Evolutionary conservation across 2,113 vertebrate genomes (phyloP), one percentile per base, ranked within the genome.

Genomic region (Pipra filicauda): DNA sequence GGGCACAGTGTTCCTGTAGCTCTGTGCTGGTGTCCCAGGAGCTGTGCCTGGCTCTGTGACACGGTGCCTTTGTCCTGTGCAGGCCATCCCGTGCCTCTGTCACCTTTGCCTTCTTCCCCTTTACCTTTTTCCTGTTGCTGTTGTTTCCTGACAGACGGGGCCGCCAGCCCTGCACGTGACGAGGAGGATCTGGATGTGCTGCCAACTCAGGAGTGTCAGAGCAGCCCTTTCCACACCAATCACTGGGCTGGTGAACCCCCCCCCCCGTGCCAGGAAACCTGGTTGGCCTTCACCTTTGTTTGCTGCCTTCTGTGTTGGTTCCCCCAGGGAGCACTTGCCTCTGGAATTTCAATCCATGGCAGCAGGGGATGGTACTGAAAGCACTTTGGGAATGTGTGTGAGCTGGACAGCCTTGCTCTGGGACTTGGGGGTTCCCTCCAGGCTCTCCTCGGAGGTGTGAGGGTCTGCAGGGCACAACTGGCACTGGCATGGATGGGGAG

Each of bases 71-170:
- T 69, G 15, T 81, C 51, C 69, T 31, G 15, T 17, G 14, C 66
- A 48, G 66, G 6, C 28, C 0, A 2, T 41, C 8, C 8, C 1
- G 16, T 73, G 77, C 54, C 72, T 49, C 66, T 41, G 35, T 88
- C 91, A 91, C 85, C 81, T 93, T 89, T 93, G 81, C 54, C 85
- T 33, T 21, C 76, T 55, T 95, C 17, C 77, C 80, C 35, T 91
- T 89, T 64, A 37, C 75, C 61, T 80, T 48, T 31, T 93, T 93
- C 91, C 94, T 86, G 71, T 86, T 85, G 22, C 80, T 91, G 66
- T 91, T 91, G 71, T 89, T 91, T 95, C 80, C 88, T 78, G 91
- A 35, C 46, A 16, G 85, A 22, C 14, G 23, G 57, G 22, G 58
- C 18, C 73, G 17, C 57, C 52, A n/a, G 74, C 11, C 18, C 65